Evolutionary conservation across 2,797 vertebrate genomes (phyloP), one percentile per base, ranked within the genome.

Genomic region (Peromyscus attwateri): DNA sequence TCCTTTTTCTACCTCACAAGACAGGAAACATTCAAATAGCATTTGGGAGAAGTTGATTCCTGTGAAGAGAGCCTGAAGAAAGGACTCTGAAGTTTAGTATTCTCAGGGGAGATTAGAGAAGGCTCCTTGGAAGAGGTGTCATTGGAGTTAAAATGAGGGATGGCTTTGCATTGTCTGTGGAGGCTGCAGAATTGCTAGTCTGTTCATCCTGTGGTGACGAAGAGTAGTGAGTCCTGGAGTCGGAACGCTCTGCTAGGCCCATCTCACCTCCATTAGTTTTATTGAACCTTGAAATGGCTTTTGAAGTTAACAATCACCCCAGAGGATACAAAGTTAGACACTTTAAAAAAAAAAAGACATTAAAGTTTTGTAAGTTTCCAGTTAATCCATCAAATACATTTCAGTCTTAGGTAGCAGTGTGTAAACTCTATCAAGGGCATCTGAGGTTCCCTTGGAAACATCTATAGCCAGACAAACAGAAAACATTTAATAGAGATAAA

Each of bases 341-440:
- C 98, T 98, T 97, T 91, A 27, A 29, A 79, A 93, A 71, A 93
- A 71, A 94, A 93, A 96, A 95, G 68, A 68, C 93, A 90, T 97
- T 97, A 92, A 97, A 98, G 97, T 98, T 98, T 97, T 97, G 96
- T 97, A 89, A 98, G 93, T 98, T 91, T 95, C 95, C 82, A 97
- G 98, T 97, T 98, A 98, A 99, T 98, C 98, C 98, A 98, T 98
- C 98, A 97, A 97, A 97, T 76, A 96, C 97, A 87, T 94, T 95
- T 96, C 96, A 89, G 97, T 96, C 68, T 94, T 71, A 90, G 70
- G 96, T 87, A 96, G 40, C 96, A 68, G 34, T 91, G 85, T 98
- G 98, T 98, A 98, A 98, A 98, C 81, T 98, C 97, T 98, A 98
- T 97, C 98, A 90, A 98, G 97, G 98, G 98, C 97, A 98, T 98